Evolutionary conservation across 2,797 vertebrate species (phyloP).

Genomic region (Salarias fasciatus): DNA sequence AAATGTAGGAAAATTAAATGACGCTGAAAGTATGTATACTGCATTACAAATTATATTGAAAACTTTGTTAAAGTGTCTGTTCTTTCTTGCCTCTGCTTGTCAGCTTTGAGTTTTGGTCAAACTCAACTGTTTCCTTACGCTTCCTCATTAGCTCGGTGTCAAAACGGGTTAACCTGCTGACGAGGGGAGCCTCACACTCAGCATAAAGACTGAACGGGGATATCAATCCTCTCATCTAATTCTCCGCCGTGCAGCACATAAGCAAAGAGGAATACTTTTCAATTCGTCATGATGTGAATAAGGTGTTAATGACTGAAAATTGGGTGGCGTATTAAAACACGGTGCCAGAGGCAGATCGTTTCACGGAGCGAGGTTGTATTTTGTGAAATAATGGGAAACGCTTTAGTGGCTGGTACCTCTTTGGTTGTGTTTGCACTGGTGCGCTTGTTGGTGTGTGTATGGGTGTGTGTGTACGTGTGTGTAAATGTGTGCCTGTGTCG

Average conservation of each 20-base stretch:
- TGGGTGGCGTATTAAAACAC: not conserved
- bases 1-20: too few relatives aligned
- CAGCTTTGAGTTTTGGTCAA: too few relatives aligned
- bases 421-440: conserved; percentile 4
- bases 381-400: conserved; percentile 39
- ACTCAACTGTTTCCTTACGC: not conserved
- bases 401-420: conserved; percentile 28
- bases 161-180: not conserved
- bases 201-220: not conserved
- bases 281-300: conserved; percentile 5
- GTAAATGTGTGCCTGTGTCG: conserved; percentile 32
- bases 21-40: too few relatives aligned
- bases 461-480: conserved; percentile 15
- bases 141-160: not conserved
- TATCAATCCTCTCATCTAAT: conserved; percentile 3
- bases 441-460: conserved; percentile 4
- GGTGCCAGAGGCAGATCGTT: conserved; percentile 22
- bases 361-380: conserved; percentile 36
- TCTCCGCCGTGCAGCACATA: not conserved
- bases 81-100: too few relatives aligned
- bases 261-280: not conserved
- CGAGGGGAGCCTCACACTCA: conserved; percentile 1
- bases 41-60: too few relatives aligned
- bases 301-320: conserved; percentile 14
- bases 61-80: too few relatives aligned